Percentiles rank a stretch among this genome's conserved stretches.
Conservation (phyloP, 23 tunicate genomes). For the Botrylloides violaceus region DNA sequence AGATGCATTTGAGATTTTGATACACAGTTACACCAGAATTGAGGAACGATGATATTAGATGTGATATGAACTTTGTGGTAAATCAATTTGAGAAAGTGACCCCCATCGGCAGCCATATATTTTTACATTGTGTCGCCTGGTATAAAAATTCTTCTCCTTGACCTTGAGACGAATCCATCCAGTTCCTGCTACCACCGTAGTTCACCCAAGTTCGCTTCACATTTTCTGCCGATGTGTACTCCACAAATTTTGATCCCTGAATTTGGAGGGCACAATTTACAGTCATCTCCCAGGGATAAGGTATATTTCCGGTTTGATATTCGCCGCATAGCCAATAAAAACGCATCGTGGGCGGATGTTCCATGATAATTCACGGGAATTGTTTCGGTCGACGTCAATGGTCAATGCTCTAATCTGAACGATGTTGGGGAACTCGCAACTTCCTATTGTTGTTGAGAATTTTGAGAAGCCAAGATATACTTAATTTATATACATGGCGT, state of each 20-base stretch:
- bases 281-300: too few species aligned
- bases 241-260: conserved; percentile 90
- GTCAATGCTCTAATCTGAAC: too few species aligned
- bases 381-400: too few species aligned
- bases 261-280: too few species aligned
- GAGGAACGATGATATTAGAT: background rate
- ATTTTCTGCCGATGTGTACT: conserved; percentile 83
- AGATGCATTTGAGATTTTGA: background rate
- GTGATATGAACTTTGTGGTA: background rate
- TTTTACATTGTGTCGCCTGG: conserved; percentile 96
- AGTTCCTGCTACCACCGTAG: conserved; percentile 66
- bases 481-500: too few species aligned
- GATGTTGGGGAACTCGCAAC: too few species aligned
- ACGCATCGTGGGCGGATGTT: too few species aligned
- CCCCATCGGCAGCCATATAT: conserved; percentile 99
- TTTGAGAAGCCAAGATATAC: too few species aligned
- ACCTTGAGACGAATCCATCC: conserved; percentile 53
- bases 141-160: conserved; percentile 89
- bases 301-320: too few species aligned
- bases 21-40: background rate
- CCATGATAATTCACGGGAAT: too few species aligned
- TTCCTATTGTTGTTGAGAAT: too few species aligned
- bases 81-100: conserved; percentile 75
- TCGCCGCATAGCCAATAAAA: too few species aligned
- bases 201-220: conserved; percentile 98